These are phyloP conservation scores for Laothoe populi DNA, from an alignment of 2,888 invertebrate genomes.

Conservation along the genomic window DNA sequence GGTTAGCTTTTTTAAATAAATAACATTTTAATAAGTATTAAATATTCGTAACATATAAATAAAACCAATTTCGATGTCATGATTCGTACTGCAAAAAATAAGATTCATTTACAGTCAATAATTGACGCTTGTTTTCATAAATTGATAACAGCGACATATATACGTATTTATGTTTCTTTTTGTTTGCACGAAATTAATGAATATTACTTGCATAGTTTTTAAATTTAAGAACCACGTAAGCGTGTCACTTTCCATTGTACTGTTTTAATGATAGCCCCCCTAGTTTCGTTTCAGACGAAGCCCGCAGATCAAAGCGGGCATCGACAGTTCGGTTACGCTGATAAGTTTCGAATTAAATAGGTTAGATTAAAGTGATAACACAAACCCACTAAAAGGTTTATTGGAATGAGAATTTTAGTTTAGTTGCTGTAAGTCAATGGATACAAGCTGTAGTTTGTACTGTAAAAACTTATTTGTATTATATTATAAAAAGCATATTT, in stretches of 20 bases:
- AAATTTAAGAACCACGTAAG: background rate
- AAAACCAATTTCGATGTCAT: too few relatives aligned
- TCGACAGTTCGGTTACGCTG: slow-evolving; percentile 55
- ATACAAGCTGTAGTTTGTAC: too few relatives aligned
- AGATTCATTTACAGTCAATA: too few relatives aligned
- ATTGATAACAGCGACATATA: too few relatives aligned
- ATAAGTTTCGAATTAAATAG: slow-evolving; percentile 52
- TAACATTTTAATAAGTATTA: too few relatives aligned
- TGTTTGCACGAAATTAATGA: background rate
- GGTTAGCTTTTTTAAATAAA: too few relatives aligned
- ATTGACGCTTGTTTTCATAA: too few relatives aligned
- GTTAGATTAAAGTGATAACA: slow-evolving; percentile 38
- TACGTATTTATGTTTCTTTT: too few relatives aligned
- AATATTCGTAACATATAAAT: too few relatives aligned
- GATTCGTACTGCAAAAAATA: too few relatives aligned
- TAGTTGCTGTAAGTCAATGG: too few relatives aligned
- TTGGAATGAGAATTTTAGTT: slow-evolving; percentile 29
- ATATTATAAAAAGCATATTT: background rate
- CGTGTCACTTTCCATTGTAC: background rate
- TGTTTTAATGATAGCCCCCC: slow-evolving; percentile 40
- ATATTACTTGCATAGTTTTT: too few relatives aligned
- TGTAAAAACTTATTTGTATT: background rate
- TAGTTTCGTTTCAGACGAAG: slow-evolving; percentile 49
- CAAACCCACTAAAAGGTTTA: slow-evolving; percentile 29
- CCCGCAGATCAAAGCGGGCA: slow-evolving; percentile 60